These are phyloP conservation scores for Isichthys henryi DNA, from an alignment of 2,113 vertebrate species.

Conservation along the genomic window DNA sequence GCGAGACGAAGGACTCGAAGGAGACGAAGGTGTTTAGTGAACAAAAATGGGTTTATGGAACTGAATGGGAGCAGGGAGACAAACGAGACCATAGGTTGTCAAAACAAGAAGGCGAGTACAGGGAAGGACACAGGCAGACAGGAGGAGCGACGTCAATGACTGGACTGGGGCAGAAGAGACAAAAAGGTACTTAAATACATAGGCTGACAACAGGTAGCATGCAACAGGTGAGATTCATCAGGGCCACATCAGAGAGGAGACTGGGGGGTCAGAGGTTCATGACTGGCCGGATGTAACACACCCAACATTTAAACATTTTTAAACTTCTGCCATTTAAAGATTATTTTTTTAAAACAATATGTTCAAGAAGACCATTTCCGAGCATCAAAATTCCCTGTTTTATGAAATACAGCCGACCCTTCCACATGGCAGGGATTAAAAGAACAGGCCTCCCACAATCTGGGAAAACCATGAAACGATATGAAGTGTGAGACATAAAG, in stretches of 20 bases:
- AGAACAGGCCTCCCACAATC: not conserved
- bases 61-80: not conserved
- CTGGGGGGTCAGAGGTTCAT: not conserved
- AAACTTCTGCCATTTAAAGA: not conserved
- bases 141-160: not conserved
- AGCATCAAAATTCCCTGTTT: not conserved
- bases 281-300: not conserved
- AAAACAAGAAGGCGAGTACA: not conserved
- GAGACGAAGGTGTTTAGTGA: not conserved
- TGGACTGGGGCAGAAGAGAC: not conserved
- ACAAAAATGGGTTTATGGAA: not conserved
- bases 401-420: not conserved
- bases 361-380: not conserved
- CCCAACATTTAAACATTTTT: not conserved
- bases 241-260: not conserved
- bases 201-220: not conserved
- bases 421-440: not conserved
- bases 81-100: not conserved
- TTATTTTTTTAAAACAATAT: not conserved
- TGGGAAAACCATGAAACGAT: not conserved
- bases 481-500: not conserved
- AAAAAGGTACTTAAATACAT: not conserved
- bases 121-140: not conserved
- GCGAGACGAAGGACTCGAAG: not conserved
- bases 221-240: not conserved